phyloP scores from a whole-genome alignment of 1,140 invertebrate genomes.

The Bicyclus anynana region DNA sequence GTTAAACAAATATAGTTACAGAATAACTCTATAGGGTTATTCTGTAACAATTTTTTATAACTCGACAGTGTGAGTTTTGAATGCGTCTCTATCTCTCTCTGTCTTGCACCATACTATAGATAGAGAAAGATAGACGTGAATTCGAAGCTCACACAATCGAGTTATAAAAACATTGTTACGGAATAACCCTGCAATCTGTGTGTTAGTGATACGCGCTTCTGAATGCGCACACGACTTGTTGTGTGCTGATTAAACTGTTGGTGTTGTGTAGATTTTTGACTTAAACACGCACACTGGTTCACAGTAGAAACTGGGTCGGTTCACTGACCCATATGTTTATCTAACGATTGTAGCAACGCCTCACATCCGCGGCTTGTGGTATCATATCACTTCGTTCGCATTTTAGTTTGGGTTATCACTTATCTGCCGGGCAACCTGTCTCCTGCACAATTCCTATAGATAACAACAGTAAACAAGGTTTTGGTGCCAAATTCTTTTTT shows the following conservation, averaged over 20 bases:
- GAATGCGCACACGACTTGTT: conserved; percentile 23
- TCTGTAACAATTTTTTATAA: no score
- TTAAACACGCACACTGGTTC: conserved; percentile 50
- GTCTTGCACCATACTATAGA: no score
- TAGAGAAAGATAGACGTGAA: no score
- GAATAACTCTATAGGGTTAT: no score
- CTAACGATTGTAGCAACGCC: conserved; percentile 65
- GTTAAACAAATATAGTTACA: no score
- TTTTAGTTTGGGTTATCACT: conserved; percentile 71
- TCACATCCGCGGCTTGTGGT: conserved; percentile 44
- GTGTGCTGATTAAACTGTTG: conserved; percentile 20
- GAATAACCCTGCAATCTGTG: no score
- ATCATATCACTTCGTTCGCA: conserved; percentile 63
- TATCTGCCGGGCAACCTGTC: conserved; percentile 71
- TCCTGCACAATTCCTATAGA: conserved; percentile 52
- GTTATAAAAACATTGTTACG: no score
- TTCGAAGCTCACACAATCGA: no score
- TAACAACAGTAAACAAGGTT: conserved; percentile 26
- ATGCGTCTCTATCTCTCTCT: no score
- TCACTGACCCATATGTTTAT: conserved; percentile 76
- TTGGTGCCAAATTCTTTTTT: conserved; percentile 19
- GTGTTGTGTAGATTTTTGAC: conserved; percentile 55
- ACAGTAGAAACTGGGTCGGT: conserved; percentile 67
- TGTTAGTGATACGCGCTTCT: background rate
- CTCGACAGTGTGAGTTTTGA: no score